phyloP scores from a whole-genome alignment of 2,797 vertebrate species.

The Strix occidentalis region DNA sequence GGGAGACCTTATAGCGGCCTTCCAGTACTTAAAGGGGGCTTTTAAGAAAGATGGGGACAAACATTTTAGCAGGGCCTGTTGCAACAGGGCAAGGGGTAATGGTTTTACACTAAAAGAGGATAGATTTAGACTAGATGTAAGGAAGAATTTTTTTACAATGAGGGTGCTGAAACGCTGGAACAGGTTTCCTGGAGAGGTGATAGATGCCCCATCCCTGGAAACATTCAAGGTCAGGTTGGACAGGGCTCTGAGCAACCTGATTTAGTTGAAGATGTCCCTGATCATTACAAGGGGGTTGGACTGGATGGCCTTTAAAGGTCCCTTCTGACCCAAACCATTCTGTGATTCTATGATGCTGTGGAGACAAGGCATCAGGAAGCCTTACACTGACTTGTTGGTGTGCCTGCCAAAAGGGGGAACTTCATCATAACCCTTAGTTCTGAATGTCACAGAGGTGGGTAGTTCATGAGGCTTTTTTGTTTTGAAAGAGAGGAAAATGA shows the following conservation, averaged over 20 bases:
- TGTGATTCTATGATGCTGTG: not conserved
- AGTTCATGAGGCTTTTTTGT: not conserved
- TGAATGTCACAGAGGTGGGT: not conserved
- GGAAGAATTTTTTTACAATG: not conserved
- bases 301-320: not conserved
- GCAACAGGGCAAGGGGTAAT: not conserved
- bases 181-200: not conserved
- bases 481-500: not conserved
- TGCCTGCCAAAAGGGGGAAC: not conserved
- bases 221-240: not conserved
- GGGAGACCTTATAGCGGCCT: not conserved
- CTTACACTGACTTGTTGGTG: accelerated
- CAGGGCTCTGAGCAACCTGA: not conserved
- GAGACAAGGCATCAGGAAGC: not conserved
- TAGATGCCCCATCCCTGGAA: not conserved
- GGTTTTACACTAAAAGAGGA: not conserved
- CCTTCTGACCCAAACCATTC: not conserved
- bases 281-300: not conserved
- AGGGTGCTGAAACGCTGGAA: not conserved
- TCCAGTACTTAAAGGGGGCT: not conserved
- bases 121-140: not conserved
- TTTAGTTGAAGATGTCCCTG: not conserved
- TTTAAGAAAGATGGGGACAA: not conserved
- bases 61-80: not conserved
- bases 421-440: not conserved